These are phyloP conservation scores for Drosophila triauraria DNA, from an alignment of 1,140 invertebrate genomes.

Conservation along the genomic window DNA sequence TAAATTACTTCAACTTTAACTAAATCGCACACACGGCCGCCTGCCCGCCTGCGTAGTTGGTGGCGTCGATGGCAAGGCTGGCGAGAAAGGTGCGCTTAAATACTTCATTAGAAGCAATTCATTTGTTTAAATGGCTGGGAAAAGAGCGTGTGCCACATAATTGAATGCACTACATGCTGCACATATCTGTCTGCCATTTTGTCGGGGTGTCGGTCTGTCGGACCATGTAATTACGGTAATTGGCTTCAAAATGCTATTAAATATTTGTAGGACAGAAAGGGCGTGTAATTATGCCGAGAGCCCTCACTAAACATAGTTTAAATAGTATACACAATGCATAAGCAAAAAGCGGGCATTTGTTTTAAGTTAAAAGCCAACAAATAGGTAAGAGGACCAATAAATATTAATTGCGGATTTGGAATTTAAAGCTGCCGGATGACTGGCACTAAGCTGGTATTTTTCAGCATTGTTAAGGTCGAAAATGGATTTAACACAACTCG, in stretches of 20 bases:
- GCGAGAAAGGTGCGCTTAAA: constrained; percentile 43
- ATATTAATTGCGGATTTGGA: constrained; percentile 3
- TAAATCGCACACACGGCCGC: constrained; percentile 33
- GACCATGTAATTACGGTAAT: constrained; percentile 62
- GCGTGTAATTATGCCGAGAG: constrained; percentile 40
- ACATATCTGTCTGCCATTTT: constrained; percentile 24
- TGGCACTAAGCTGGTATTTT: not conserved
- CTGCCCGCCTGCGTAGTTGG: not conserved
- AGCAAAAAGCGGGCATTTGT: constrained; percentile 6
- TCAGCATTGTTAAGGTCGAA: not conserved
- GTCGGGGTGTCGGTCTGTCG: constrained; percentile 8
- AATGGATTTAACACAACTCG: too few relatives aligned
- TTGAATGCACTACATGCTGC: constrained; percentile 55
- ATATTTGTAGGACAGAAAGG: constrained; percentile 43
- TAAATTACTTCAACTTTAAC: constrained; percentile 74
- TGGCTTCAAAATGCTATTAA: constrained; percentile 59
- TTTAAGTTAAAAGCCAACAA: not conserved
- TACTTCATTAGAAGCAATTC: constrained; percentile 59
- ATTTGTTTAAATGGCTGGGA: constrained; percentile 54
- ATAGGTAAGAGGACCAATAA: constrained; percentile 2
- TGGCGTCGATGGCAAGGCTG: not conserved
- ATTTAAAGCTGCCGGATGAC: not conserved
- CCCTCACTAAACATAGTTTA: constrained; percentile 26
- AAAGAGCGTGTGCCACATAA: constrained; percentile 53
- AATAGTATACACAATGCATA: constrained; percentile 20